A percentile compares a stretch with the other conserved stretches of the same genome.
Evolutionary conservation across 2,797 vertebrate genomes (phyloP).

Genomic region (Alosa sapidissima): DNA sequence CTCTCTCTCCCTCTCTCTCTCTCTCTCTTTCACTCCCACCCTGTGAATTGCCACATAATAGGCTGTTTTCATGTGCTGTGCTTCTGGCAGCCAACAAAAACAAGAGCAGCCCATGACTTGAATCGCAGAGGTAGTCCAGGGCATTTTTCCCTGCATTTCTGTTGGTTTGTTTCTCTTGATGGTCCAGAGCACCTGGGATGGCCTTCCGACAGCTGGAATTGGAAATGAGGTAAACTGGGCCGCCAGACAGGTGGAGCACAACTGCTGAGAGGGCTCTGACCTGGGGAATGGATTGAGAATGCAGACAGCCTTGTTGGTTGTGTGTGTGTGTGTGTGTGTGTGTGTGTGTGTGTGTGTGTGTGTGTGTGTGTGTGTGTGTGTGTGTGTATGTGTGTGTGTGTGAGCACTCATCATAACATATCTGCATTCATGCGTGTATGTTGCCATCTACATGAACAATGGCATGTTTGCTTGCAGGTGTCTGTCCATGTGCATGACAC

Average conservation of each 20-base stretch:
- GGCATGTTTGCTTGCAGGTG: not conserved
- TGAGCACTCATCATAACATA: constrained; percentile 20
- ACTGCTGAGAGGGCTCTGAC: not conserved
- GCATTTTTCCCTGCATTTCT: not conserved
- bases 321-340: too few relatives aligned
- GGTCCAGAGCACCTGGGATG: constrained; percentile 18
- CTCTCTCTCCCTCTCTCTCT: not conserved
- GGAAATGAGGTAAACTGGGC: constrained; percentile 28
- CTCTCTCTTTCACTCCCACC: not conserved
- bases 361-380: constrained; percentile 32
- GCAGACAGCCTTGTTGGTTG: too few relatives aligned
- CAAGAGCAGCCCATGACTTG: not conserved
- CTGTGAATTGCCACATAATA: constrained; percentile 41
- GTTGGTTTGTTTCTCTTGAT: constrained; percentile 13
- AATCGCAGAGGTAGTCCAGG: constrained; percentile 27
- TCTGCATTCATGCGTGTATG: not conserved
- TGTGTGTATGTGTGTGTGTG: constrained; percentile 28
- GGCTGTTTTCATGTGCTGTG: constrained; percentile 55
- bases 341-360: not conserved
- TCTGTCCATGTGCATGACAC: not conserved
- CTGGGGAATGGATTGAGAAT: not conserved
- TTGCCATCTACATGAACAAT: not conserved
- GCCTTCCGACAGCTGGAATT: constrained; percentile 1
- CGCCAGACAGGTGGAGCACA: not conserved
- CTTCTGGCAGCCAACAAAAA: constrained; percentile 50